phyloP scores from a whole-genome alignment of 1,140 invertebrate genomes.

The Archivesica marissinica region DNA sequence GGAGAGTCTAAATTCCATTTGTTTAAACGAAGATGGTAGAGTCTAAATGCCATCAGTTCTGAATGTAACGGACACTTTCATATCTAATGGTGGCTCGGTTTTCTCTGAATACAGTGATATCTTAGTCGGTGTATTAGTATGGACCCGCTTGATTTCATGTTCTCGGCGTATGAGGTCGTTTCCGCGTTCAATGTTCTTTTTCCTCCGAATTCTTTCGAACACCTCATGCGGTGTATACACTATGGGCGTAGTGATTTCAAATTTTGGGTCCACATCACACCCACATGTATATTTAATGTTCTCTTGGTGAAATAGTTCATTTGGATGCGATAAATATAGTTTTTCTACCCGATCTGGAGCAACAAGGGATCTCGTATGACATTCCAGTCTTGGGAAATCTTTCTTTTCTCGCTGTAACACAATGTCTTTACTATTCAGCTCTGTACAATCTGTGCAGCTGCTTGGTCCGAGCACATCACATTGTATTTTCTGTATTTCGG shows the following conservation, averaged over 20 bases:
- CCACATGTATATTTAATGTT: conserved; percentile 50
- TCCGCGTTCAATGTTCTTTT: conserved; percentile 36
- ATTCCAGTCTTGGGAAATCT: conserved; percentile 67
- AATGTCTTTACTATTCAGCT: conserved; percentile 53
- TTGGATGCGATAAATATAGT: conserved; percentile 60
- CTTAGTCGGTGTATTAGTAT: conserved; percentile 9
- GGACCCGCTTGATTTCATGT: background rate
- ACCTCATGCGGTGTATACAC: conserved; percentile 62
- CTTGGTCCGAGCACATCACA: conserved; percentile 69
- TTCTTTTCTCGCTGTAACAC: conserved; percentile 53
- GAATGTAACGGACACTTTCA: conserved; percentile 59
- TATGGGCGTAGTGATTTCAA: conserved; percentile 51
- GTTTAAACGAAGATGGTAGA: too few species aligned
- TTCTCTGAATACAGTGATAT: conserved; percentile 29
- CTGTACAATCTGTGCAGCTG: conserved; percentile 67
- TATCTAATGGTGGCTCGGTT: conserved; percentile 52
- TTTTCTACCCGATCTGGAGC: conserved; percentile 67
- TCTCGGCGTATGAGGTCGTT: conserved; percentile 21
- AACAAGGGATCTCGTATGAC: conserved; percentile 67
- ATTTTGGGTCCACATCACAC: conserved; percentile 38
- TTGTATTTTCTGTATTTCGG: conserved; percentile 43
- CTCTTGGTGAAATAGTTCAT: conserved; percentile 57
- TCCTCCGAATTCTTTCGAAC: conserved; percentile 38
- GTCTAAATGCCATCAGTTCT: conserved; percentile 18
- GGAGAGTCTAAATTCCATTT: too few species aligned